Evolutionary conservation across 2,797 vertebrate genomes (phyloP), one percentile per base, ranked within the genome.

Genomic region (Lutjanus argentimaculatus): DNA sequence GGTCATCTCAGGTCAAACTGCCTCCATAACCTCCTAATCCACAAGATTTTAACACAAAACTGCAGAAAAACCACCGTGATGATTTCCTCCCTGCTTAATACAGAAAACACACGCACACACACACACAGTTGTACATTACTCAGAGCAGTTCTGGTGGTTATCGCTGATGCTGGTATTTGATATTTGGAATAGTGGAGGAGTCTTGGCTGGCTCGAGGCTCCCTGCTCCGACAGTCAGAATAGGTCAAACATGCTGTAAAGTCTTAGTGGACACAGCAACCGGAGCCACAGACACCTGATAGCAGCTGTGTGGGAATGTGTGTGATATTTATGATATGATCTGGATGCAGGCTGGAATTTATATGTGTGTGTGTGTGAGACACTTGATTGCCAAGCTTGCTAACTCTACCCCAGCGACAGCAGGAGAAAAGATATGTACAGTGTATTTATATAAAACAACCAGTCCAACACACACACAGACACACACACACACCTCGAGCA

Each of bases 171-270:
- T 74, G 73, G 77, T 88, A 89, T 92, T 89, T 92, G 89, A 93
- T 92, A 91, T 92, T 90, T 92, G 89, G 80, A 89, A 90, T 85
- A 88, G 88, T 83, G 71, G 83, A 88, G 72, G 85, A 83, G 72
- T 72, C 84, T 84, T 79, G 84, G 84, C 86, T 55, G 53, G 36
- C 88, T 59, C 0, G 43, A 52, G 73, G 82, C 75, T 13, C 59
- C 62, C 82, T 76, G 85, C 74, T 72, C 85, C 16, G 22, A 45
- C 80, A 63, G 77, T 82, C 88, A 84, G 74, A 73, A 77, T 75
- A 91, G 89, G 90, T 93, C 92, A 92, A 85, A 88, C 90, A 92
- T 90, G 73, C 86, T 93, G 92, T 92, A 90, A 90, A 93, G 91
- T 85, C 90, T 90, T 85, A 85, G 91, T 92, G 92, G 92, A 92